Conservation (phyloP, 2,797 vertebrate species). For the Betta splendens region DNA sequence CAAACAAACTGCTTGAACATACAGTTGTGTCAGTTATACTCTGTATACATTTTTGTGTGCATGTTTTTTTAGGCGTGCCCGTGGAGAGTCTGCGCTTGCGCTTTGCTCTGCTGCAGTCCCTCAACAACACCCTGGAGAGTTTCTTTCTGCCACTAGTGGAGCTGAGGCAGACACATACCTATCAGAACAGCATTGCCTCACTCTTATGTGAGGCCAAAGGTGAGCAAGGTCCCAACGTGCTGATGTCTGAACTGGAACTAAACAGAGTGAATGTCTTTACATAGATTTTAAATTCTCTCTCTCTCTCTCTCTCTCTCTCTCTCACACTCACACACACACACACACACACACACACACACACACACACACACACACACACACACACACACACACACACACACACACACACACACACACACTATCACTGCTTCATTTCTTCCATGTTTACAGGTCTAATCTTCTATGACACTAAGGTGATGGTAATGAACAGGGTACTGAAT, state of each 20-base stretch:
- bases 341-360: too few species aligned
- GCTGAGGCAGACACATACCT: conserved; percentile 89
- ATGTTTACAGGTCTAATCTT: conserved; percentile 83
- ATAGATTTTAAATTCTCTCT: too few species aligned
- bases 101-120: conserved; percentile 95
- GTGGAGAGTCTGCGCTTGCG: conserved; percentile 93
- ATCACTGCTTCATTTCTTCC: neutral
- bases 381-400: too few species aligned
- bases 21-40: too few species aligned
- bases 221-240: conserved; percentile 57
- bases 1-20: neutral
- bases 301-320: too few species aligned
- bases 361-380: too few species aligned
- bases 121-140: conserved; percentile 94
- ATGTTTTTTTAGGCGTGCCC: conserved; percentile 83
- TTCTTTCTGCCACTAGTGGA: conserved; percentile 97
- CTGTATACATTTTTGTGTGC: conserved; percentile 4
- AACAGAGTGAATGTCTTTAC: neutral
- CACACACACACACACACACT: too few species aligned
- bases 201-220: conserved; percentile 94
- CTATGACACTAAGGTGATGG: conserved; percentile 95
- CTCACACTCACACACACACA: too few species aligned
- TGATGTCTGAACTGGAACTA: neutral
- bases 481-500: conserved; percentile 97
- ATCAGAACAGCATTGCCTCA: conserved; percentile 89